These are phyloP conservation scores for Apteryx mantelli DNA, from an alignment of 2,113 vertebrate genomes.

Conservation along the genomic window DNA sequence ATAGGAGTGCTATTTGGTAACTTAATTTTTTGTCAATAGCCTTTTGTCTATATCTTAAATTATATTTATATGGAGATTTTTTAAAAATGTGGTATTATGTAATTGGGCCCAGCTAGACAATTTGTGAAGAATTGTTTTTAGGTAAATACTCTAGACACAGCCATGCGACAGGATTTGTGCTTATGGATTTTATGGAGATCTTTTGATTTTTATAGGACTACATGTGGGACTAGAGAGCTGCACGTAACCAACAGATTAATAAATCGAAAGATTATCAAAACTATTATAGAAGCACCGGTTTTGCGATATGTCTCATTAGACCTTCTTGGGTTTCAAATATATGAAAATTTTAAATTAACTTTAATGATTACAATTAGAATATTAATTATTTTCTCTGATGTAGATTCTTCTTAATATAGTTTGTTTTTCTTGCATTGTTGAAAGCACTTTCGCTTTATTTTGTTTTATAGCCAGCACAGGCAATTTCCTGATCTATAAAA, in stretches of 20 bases:
- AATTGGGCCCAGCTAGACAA: neutral
- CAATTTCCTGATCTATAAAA: neutral
- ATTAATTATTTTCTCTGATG: neutral
- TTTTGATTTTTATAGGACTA: neutral
- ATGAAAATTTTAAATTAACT: neutral
- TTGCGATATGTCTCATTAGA: neutral
- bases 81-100: fast-evolving
- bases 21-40: neutral
- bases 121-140: neutral
- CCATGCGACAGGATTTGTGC: neutral
- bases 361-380: neutral
- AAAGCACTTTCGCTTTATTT: neutral
- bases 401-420: neutral
- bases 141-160: neutral
- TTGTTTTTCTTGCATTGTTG: neutral
- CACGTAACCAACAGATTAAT: neutral
- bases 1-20: neutral
- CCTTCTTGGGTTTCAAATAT: neutral
- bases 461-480: neutral
- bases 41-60: neutral
- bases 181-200: neutral
- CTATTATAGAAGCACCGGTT: neutral
- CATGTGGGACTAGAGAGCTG: neutral
- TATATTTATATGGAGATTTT: neutral
- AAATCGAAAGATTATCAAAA: neutral